Conservation (phyloP, 2,113 vertebrate genomes). For the Chlamydotis undulata region DNA sequence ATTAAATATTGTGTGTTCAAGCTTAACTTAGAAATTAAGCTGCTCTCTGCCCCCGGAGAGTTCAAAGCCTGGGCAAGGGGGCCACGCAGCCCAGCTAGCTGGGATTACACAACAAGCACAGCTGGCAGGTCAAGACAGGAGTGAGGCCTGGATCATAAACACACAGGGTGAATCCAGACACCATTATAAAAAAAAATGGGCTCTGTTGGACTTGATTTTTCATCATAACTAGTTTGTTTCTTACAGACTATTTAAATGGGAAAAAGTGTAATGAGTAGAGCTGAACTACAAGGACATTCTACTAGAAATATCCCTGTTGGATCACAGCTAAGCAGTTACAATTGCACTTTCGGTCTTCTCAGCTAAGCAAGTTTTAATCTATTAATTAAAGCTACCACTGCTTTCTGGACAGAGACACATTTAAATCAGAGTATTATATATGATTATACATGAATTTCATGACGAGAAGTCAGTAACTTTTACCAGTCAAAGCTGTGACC, state of each 20-base stretch:
- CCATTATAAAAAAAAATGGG: neutral
- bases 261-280: neutral
- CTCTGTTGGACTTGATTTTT: neutral
- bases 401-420: neutral
- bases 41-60: neutral
- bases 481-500: neutral
- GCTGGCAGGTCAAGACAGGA: neutral
- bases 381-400: neutral
- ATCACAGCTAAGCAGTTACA: neutral
- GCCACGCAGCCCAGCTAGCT: neutral
- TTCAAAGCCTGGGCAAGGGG: neutral
- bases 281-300: rapidly evolving
- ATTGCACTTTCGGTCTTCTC: neutral
- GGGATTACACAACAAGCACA: neutral
- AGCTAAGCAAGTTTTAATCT: neutral
- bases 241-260: neutral
- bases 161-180: neutral
- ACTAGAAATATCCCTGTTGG: neutral
- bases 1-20: constrained; percentile 45
- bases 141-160: neutral
- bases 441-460: neutral
- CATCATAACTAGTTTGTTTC: neutral
- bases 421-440: neutral
- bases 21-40: constrained; percentile 1
- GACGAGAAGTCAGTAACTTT: neutral